Evolutionary conservation across 2,113 vertebrate species (phyloP).

Genomic region (Centropus bengalensis): DNA sequence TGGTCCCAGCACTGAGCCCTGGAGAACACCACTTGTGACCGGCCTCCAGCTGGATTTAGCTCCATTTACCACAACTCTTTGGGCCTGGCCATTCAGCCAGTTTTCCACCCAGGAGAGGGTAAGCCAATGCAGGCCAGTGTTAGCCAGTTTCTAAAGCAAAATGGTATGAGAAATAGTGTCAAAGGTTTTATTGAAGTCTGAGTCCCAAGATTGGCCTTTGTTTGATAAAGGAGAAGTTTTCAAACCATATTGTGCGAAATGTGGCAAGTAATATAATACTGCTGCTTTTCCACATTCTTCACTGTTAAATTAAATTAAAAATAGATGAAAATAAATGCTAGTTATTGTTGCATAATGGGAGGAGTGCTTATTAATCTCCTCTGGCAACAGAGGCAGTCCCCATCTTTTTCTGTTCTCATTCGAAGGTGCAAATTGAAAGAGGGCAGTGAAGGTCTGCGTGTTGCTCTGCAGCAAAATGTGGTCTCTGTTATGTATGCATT

Average conservation of each 20-base stretch:
- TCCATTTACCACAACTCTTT: too few species aligned
- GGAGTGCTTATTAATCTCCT: background rate
- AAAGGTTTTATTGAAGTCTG: too few species aligned
- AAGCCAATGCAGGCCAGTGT: background rate
- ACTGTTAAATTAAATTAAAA: background rate
- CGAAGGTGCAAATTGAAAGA: background rate
- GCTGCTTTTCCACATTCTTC: background rate
- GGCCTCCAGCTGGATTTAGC: too few species aligned
- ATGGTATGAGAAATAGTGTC: too few species aligned
- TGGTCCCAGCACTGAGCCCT: too few species aligned
- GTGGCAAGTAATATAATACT: background rate
- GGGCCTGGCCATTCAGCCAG: too few species aligned
- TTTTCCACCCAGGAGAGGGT: too few species aligned
- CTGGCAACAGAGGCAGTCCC: background rate
- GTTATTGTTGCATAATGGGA: background rate
- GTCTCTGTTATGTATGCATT: background rate
- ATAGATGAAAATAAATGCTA: background rate
- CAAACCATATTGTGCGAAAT: background rate
- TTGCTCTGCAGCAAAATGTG: background rate
- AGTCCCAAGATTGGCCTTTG: background rate
- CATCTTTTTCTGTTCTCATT: background rate
- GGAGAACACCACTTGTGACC: too few species aligned
- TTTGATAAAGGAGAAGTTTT: background rate
- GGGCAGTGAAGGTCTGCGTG: background rate
- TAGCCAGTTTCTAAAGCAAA: too few species aligned